Evolutionary conservation across 2,888 invertebrate species (phyloP).

Genomic region (Sinelater perroti): DNA sequence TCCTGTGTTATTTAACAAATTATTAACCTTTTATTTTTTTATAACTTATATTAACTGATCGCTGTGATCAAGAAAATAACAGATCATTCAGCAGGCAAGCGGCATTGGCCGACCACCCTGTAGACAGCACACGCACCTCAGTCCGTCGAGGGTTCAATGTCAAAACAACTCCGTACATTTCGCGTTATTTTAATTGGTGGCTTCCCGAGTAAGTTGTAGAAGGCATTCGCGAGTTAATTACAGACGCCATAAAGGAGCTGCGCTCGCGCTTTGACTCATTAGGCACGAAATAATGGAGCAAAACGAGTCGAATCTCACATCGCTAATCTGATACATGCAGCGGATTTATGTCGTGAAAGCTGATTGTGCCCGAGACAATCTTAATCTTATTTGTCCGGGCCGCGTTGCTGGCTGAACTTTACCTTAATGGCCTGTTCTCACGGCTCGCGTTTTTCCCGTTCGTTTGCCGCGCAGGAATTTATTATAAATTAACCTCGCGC

Average conservation of each 20-base stretch:
- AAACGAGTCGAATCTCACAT: conserved; percentile 32
- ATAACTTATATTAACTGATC: too few relatives aligned
- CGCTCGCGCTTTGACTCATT: conserved; percentile 37
- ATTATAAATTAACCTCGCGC: conserved; percentile 32
- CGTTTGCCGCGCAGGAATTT: conserved; percentile 27
- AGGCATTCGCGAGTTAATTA: conserved; percentile 29
- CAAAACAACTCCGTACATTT: conserved; percentile 10
- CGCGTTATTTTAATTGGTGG: conserved; percentile 16
- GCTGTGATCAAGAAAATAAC: too few relatives aligned
- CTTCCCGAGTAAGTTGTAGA: conserved; percentile 22
- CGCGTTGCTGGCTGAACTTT: conserved; percentile 40
- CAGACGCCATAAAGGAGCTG: conserved; percentile 28
- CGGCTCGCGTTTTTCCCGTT: conserved; percentile 32
- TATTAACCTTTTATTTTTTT: too few relatives aligned
- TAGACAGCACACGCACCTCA: too few relatives aligned
- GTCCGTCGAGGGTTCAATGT: not conserved
- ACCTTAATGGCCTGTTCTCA: conserved; percentile 41
- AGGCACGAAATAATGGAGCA: conserved; percentile 36
- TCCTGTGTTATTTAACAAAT: too few relatives aligned
- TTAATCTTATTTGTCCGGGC: conserved; percentile 42
- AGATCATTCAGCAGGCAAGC: too few relatives aligned
- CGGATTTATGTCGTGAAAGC: conserved; percentile 45
- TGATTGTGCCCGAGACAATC: conserved; percentile 40
- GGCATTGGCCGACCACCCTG: too few relatives aligned
- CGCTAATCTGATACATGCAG: conserved; percentile 43